Evolutionary conservation across 2,888 invertebrate genomes (phyloP), one percentile per base, ranked within the genome.

Genomic region (Sceliomorpha sp.): DNA sequence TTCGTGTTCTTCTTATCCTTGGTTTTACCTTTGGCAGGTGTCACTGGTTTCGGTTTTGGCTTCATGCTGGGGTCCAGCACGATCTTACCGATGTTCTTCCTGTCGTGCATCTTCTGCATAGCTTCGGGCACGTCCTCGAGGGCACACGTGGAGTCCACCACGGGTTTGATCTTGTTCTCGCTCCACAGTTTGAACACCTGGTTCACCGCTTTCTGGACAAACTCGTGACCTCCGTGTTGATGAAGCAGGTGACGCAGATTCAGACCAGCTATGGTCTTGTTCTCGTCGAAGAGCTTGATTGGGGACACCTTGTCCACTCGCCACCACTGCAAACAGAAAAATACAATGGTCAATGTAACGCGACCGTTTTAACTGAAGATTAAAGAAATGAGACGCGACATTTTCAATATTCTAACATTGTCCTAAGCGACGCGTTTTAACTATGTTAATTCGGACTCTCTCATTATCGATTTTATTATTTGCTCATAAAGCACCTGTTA

Each of bases 91-190:
- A 96, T 92, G 89, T 97, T 96, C 89, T 95, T 96, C 82, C 96
- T 93, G 83, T 96, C 96, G 89, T 96, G 96, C 93, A 97, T 94
- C 89, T 95, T 96, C 89, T 95, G 95, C 96, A 97, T 96, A 3
- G 95, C 96, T 82, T 96, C 96, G 15, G 93, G 92, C 9, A 96
- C 94, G 85, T 96, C 96, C 89, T 96, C 96, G 14, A 96, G 90
- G 13, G 96, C 96, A 94, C 95, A 96, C 67, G 93, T 93, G 64
- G 96, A 95, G 89, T 97, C 96, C 0, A 96, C 91, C 13, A 93
- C 90, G 0, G 96, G 95, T 86, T 94, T 94, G 81, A 96, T 94
- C 88, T 94, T 93, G 47, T 94, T 94, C 66, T 94, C 92, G 51
- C 90, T 91, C 93, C 95, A 96, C 55, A 96, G 89, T 44, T 91